Percentiles rank a stretch among this genome's conserved stretches.
phyloP scores from a whole-genome alignment of 2,888 invertebrate species.

The Apoderus coryli region DNA sequence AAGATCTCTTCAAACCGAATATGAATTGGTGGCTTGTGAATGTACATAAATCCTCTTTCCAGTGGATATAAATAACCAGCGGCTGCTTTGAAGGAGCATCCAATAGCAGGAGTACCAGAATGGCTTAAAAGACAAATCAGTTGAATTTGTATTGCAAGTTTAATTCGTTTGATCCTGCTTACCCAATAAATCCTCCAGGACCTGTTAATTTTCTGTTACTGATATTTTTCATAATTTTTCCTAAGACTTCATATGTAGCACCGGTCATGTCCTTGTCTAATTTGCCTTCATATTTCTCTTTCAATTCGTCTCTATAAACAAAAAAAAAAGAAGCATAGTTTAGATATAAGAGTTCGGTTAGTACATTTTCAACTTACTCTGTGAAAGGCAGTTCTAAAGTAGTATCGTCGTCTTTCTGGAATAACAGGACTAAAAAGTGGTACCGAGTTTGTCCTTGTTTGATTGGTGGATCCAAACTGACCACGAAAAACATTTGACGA shows the following conservation, averaged over 20 bases:
- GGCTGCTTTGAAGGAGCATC: conserved; percentile 95
- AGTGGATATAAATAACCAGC: conserved; percentile 95
- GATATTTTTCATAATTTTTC: conserved; percentile 91
- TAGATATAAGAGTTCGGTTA: conserved; percentile 4
- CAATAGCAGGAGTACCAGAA: conserved; percentile 76
- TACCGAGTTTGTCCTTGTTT: conserved; percentile 99
- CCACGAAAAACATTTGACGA: conserved; percentile 97
- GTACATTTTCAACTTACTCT: conserved; percentile 48
- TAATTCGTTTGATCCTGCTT: too few species aligned
- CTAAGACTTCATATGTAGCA: conserved; percentile 88
- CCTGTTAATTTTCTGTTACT: conserved; percentile 90
- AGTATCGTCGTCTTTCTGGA: conserved; percentile 89
- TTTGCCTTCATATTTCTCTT: conserved; percentile 88
- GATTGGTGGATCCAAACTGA: conserved; percentile 95
- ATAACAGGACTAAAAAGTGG: conserved; percentile 87
- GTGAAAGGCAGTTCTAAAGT: conserved; percentile 81
- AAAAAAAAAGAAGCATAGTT: conserved; percentile 6
- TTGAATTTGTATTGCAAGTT: conserved; percentile 5
- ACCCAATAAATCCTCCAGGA: conserved; percentile 88
- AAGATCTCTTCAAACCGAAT: conserved; percentile 90
- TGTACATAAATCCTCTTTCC: conserved; percentile 95
- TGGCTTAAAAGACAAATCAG: conserved; percentile 42
- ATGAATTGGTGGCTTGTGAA: conserved; percentile 96
- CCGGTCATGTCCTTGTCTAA: conserved; percentile 82
- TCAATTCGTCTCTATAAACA: conserved; percentile 60